Base-by-base conservation (phyloP, 2,797 vertebrate species). In the Arremon brunneinucha region DNA sequence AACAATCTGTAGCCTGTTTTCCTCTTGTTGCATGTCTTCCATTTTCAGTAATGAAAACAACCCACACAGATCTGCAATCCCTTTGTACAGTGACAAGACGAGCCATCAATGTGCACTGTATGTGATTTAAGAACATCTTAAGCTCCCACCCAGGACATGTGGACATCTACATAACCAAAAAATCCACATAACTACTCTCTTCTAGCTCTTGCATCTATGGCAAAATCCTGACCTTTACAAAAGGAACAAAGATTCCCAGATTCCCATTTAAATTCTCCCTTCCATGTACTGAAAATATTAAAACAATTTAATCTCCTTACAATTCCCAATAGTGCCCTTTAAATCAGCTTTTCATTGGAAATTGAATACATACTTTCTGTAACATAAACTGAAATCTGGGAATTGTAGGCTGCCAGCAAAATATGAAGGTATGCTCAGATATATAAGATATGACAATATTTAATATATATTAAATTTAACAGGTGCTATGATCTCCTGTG, bases 341-440 rank as follows among this genome's bases (percentile, higher is more conserved):
- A 76, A 94, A 82, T 88, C 87, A 94, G 63, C 50, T 95, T 93
- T 94, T 93, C 76, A 24, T 5, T 90, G 95, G 87, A 91, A 94
- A 93, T 83, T 86, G 91, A 41, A 69, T 81, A 65, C 74, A 88
- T 91, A 86, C 21, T 91, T 95, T 94, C 69, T 93, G 96, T 94
- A 96, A 96, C 87, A 91, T 82, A 90, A 96, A 90, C 93, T 90
- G 93, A 91, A 94, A 93, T 64, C 87, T 91, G 96, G 95, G 94
- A 96, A 53, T 94, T 96, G 95, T 93, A 93, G 94, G 39, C 91
- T 94, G 91, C 94, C 95, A 96, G 90, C 28, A 78, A 93, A 94
- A 71, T 93, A 78, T 74, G 87, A 94, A 91, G 69, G 89, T 86
- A 94, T 94, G 79, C 76, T 68, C 65, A 94, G 89, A 95, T 94